These are phyloP conservation scores for Coelopa frigida DNA, from an alignment of 1,140 invertebrate genomes.

Conservation along the genomic window DNA sequence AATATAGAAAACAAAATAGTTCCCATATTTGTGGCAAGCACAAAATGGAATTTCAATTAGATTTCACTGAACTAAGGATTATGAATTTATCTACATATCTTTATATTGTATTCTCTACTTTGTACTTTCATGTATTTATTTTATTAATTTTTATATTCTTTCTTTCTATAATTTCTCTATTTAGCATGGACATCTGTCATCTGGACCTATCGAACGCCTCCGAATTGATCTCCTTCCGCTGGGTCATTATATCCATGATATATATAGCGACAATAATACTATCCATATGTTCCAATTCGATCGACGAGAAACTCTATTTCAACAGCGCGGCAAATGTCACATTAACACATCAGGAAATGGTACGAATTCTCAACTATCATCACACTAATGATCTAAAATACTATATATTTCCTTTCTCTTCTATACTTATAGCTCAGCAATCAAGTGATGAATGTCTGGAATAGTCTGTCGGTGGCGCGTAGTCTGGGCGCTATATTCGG, in stretches of 20 bases:
- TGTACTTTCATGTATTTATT: too few relatives aligned
- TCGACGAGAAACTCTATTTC: slow-evolving; percentile 39
- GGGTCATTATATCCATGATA: slow-evolving; percentile 44
- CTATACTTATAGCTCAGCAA: slow-evolving; percentile 26
- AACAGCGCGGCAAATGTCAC: slow-evolving; percentile 39
- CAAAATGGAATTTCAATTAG: too few relatives aligned
- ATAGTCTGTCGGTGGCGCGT: slow-evolving; percentile 38
- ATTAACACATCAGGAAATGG: slow-evolving; percentile 38
- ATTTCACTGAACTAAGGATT: too few relatives aligned
- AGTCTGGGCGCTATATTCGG: slow-evolving; percentile 42
- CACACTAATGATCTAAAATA: slow-evolving; percentile 1
- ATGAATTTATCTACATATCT: too few relatives aligned
- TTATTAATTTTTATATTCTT: too few relatives aligned
- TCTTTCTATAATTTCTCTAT: slow-evolving; percentile 3
- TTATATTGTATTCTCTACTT: too few relatives aligned
- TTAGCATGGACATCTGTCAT: slow-evolving; percentile 42
- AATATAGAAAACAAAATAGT: too few relatives aligned
- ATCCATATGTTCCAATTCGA: slow-evolving; percentile 41
- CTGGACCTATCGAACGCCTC: slow-evolving; percentile 40
- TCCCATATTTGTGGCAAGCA: too few relatives aligned
- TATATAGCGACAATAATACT: slow-evolving; percentile 44
- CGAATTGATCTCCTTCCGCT: slow-evolving; percentile 42
- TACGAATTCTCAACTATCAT: too few relatives aligned
- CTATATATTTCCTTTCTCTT: slow-evolving; percentile 3
- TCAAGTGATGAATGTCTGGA: slow-evolving; percentile 39